phyloP scores from a whole-genome alignment of 2,888 invertebrate species.

The Melolontha melolontha region DNA sequence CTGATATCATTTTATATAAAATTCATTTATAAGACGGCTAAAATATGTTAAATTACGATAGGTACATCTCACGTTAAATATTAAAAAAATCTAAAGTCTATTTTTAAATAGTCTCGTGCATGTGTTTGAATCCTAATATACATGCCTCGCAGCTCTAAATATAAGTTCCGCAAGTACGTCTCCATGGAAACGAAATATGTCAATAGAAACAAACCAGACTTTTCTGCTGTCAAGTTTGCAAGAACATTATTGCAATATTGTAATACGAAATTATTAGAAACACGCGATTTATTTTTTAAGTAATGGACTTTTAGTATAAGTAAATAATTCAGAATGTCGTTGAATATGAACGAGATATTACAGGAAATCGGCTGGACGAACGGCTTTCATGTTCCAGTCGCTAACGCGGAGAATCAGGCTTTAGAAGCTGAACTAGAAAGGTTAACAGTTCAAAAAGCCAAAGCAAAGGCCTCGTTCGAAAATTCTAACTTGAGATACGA shows the following conservation, averaged over 20 bases:
- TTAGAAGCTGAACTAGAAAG: slow-evolving; percentile 69
- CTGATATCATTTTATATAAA: background rate
- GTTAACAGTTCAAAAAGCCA: slow-evolving; percentile 66
- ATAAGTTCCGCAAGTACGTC: slow-evolving; percentile 19
- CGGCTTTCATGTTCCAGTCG: slow-evolving; percentile 83
- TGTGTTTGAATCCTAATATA: slow-evolving; percentile 25
- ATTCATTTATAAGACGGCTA: too few species aligned
- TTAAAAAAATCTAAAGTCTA: slow-evolving; percentile 21
- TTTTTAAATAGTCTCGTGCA: slow-evolving; percentile 22
- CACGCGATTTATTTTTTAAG: background rate
- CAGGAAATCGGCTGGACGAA: slow-evolving; percentile 80
- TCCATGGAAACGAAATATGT: slow-evolving; percentile 16
- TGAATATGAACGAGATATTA: slow-evolving; percentile 73
- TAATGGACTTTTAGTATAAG: slow-evolving; percentile 4
- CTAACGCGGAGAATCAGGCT: slow-evolving; percentile 77
- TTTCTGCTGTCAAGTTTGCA: slow-evolving; percentile 1
- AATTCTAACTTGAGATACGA: slow-evolving; percentile 60
- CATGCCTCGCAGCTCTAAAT: slow-evolving; percentile 29
- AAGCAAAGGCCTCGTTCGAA: slow-evolving; percentile 65
- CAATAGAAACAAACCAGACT: slow-evolving; percentile 21
- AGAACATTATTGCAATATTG: slow-evolving; percentile 3
- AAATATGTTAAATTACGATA: slow-evolving; percentile 15
- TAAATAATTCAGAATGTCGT: slow-evolving; percentile 41
- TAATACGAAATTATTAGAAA: background rate
- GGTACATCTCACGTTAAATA: slow-evolving; percentile 15